A percentile compares a stretch with the other conserved stretches of the same genome.
phyloP scores from a whole-genome alignment of 2,888 invertebrate species.

The Fissipunctia ypsillon region DNA sequence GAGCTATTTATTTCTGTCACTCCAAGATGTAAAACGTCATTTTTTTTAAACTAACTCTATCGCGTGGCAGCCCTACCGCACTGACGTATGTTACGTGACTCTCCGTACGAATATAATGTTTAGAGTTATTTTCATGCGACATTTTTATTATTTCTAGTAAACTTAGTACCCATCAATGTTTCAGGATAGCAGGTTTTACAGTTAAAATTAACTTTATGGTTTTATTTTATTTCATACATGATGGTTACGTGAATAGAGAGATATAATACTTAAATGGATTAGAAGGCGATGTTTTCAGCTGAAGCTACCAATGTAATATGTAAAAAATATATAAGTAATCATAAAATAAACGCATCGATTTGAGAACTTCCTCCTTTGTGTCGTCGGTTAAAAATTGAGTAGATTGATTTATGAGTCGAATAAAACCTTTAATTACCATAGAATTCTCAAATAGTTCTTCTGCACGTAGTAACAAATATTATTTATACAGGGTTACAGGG shows the following conservation, averaged over 20 bases:
- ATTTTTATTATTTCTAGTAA: conserved; percentile 55
- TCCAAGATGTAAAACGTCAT: background rate
- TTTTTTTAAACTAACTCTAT: background rate
- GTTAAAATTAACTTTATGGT: conserved; percentile 50
- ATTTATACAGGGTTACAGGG: too few relatives aligned
- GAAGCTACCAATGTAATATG: too few relatives aligned
- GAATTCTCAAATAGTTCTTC: too few relatives aligned
- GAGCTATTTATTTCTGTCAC: too few relatives aligned
- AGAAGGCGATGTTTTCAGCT: background rate
- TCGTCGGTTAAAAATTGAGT: too few relatives aligned
- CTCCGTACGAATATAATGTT: conserved; percentile 48
- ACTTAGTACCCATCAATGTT: conserved; percentile 44
- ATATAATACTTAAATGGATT: conserved; percentile 9
- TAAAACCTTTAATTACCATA: too few relatives aligned
- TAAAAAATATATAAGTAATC: too few relatives aligned
- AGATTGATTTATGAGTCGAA: too few relatives aligned
- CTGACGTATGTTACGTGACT: conserved; percentile 47
- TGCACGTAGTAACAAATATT: too few relatives aligned
- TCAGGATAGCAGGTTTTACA: conserved; percentile 39
- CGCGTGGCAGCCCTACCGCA: conserved; percentile 29
- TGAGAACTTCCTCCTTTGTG: too few relatives aligned
- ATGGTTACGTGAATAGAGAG: background rate
- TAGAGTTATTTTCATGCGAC: conserved; percentile 52
- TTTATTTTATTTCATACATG: conserved; percentile 44
- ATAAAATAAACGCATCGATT: too few relatives aligned